A percentile compares a stretch with the other conserved stretches of the same genome.
Evolutionary conservation across 2,797 vertebrate species (phyloP).

Genomic region (Lycodopsis pacificus): DNA sequence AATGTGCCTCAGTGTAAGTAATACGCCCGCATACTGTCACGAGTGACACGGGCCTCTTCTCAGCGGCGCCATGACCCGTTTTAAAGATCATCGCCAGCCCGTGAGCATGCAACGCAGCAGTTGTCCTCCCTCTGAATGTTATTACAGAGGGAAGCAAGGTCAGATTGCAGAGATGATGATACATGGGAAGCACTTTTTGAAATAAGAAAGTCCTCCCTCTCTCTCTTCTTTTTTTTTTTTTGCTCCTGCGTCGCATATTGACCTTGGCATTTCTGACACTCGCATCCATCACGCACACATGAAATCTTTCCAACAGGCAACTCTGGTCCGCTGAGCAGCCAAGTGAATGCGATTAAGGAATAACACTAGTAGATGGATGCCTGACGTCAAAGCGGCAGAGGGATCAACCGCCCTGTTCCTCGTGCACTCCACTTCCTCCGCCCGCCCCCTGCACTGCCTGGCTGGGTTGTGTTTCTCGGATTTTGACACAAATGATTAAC

Average conservation of each 20-base stretch:
- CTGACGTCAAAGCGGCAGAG: slow-evolving; percentile 87
- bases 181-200: slow-evolving; percentile 91
- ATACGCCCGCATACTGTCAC: slow-evolving; percentile 79
- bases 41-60: slow-evolving; percentile 83
- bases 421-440: slow-evolving; percentile 83
- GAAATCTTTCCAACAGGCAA: slow-evolving; percentile 93
- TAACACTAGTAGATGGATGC: slow-evolving; percentile 92
- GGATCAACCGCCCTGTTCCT: slow-evolving; percentile 85
- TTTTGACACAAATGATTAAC: slow-evolving; percentile 86
- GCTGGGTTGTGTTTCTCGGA: slow-evolving; percentile 85
- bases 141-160: slow-evolving; percentile 94
- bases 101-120: slow-evolving; percentile 90
- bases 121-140: slow-evolving; percentile 91
- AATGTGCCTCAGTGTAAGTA: slow-evolving; percentile 82
- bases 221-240: slow-evolving; percentile 64
- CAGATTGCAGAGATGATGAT: slow-evolving; percentile 94
- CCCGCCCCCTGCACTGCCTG: slow-evolving; percentile 48
- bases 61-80: slow-evolving; percentile 86
- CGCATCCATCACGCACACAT: slow-evolving; percentile 93
- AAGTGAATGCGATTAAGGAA: slow-evolving; percentile 94
- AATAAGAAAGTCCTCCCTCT: slow-evolving; percentile 89
- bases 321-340: slow-evolving; percentile 87
- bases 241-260: slow-evolving; percentile 90
- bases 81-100: slow-evolving; percentile 88
- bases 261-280: slow-evolving; percentile 98